Conservation (phyloP, 1,140 invertebrate species). For the Gonioctena quinquepunctata region DNA sequence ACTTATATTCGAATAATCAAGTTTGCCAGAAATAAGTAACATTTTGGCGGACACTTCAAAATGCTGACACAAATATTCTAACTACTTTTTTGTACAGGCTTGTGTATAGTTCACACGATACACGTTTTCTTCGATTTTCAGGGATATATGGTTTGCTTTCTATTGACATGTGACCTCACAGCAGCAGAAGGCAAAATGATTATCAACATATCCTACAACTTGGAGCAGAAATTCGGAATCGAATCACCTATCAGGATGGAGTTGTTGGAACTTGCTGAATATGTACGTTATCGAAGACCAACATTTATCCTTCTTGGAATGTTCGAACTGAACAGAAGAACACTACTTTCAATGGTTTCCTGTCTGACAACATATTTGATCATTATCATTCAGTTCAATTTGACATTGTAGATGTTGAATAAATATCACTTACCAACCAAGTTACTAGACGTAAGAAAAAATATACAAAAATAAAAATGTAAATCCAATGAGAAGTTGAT, state of each 20-base stretch:
- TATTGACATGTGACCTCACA: background rate
- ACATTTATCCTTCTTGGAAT: background rate
- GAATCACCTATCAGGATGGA: background rate
- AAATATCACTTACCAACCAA: no score
- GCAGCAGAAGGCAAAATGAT: background rate
- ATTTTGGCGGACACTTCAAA: no score
- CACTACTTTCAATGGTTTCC: background rate
- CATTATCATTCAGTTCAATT: conserved; percentile 10
- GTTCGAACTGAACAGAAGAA: background rate
- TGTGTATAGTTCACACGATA: no score
- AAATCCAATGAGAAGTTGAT: no score
- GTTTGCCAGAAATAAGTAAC: no score
- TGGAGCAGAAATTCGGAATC: background rate
- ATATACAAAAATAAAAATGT: no score
- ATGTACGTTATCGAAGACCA: background rate
- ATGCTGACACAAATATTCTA: no score
- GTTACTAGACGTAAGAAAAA: no score
- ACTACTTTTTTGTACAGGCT: no score
- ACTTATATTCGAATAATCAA: no score
- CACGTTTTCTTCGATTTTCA: background rate
- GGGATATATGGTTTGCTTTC: background rate
- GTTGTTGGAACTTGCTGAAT: conserved; percentile 1
- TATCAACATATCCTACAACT: background rate
- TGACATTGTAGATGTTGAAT: no score
- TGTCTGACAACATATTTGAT: conserved; percentile 3